phyloP scores from a whole-genome alignment of 1,140 invertebrate species.

The Macrocentrus cingulum region DNA sequence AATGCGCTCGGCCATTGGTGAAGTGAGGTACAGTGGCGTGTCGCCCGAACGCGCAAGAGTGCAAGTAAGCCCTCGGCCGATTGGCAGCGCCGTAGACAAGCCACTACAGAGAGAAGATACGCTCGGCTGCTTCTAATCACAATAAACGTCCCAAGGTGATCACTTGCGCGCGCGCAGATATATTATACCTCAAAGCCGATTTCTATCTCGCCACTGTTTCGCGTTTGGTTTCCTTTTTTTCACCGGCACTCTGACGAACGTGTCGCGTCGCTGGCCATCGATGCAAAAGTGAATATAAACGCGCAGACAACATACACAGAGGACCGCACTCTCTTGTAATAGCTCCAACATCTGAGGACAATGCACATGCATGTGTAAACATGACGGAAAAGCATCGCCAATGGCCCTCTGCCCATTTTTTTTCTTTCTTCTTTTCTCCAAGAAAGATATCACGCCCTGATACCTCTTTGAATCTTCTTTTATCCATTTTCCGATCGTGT shows the following conservation, averaged over 20 bases:
- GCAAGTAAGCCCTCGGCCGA: not conserved
- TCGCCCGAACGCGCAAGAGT: constrained; percentile 6
- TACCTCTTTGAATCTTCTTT: not conserved
- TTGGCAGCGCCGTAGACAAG: constrained; percentile 7
- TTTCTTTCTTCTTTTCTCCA: constrained; percentile 8
- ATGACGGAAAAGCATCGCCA: not conserved
- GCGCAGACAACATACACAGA: not conserved
- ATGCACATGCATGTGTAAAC: not conserved
- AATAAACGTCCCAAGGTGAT: constrained; percentile 57
- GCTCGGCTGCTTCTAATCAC: constrained; percentile 55
- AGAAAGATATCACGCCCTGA: constrained; percentile 23
- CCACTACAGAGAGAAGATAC: constrained; percentile 32
- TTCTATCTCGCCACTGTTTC: constrained; percentile 42
- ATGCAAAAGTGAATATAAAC: constrained; percentile 1
- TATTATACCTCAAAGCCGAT: constrained; percentile 51
- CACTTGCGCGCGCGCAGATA: constrained; percentile 40
- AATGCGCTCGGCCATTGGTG: constrained; percentile 49
- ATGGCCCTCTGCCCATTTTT: not conserved
- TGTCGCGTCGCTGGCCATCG: not conserved
- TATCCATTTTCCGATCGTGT: not conserved
- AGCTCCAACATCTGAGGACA: not conserved
- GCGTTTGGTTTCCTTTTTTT: constrained; percentile 27
- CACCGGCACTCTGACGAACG: not conserved
- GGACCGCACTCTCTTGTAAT: not conserved
- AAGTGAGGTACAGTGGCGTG: constrained; percentile 1